These are phyloP conservation scores for Aphaenogaster floridana DNA, from an alignment of 1,140 invertebrate genomes.

Conservation along the genomic window DNA sequence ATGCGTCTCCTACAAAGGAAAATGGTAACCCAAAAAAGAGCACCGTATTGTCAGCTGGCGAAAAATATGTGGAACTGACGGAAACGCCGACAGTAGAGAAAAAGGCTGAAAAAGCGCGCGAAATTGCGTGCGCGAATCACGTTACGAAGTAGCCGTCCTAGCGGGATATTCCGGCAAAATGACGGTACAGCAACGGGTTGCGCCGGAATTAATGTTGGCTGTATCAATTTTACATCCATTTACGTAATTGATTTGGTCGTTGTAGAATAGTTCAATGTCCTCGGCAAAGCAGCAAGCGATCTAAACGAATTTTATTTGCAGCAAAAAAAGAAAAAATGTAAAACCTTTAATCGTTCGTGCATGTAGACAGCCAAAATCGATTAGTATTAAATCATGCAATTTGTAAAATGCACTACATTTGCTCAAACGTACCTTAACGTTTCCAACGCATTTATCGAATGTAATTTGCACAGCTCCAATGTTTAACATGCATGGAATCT, in stretches of 20 bases:
- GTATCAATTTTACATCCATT: slow-evolving; percentile 60
- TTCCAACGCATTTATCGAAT: neutral
- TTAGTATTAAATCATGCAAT: slow-evolving; percentile 6
- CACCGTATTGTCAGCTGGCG: slow-evolving; percentile 3
- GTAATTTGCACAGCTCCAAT: slow-evolving; percentile 7
- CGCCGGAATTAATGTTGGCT: slow-evolving; percentile 46
- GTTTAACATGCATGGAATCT: neutral
- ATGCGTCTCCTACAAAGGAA: slow-evolving; percentile 11
- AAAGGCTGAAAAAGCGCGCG: slow-evolving; percentile 40
- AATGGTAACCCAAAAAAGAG: slow-evolving; percentile 21
- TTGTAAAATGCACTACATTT: slow-evolving; percentile 9
- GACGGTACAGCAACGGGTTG: slow-evolving; percentile 19
- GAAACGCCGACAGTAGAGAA: slow-evolving; percentile 16
- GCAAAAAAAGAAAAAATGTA: neutral
- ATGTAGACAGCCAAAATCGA: slow-evolving; percentile 6
- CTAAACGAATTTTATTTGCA: slow-evolving; percentile 42
- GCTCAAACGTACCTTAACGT: slow-evolving; percentile 9
- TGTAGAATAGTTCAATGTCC: slow-evolving; percentile 34
- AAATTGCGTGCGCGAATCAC: slow-evolving; percentile 50
- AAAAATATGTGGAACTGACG: slow-evolving; percentile 52
- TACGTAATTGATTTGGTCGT: slow-evolving; percentile 43
- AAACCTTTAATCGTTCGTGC: slow-evolving; percentile 30
- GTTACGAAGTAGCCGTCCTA: slow-evolving; percentile 55
- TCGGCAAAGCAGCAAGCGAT: slow-evolving; percentile 16
- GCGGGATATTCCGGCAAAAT: slow-evolving; percentile 50